These are phyloP conservation scores for Diglossa cyanea DNA, from an alignment of 2,797 vertebrate genomes.

Conservation along the genomic window DNA sequence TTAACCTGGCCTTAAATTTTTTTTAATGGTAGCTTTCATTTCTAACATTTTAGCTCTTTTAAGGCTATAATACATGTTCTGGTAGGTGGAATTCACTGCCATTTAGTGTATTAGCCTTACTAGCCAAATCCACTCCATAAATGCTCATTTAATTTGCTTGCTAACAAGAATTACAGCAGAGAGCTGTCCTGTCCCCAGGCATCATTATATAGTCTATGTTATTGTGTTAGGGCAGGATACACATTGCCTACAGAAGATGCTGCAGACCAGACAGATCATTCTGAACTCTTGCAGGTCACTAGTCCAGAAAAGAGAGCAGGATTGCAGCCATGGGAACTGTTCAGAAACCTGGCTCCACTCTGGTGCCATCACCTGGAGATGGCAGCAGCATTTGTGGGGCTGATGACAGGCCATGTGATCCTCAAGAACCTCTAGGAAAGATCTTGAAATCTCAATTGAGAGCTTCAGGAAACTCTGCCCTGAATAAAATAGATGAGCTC, in stretches of 20 bases:
- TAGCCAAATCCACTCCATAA: background rate
- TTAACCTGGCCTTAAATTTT: constrained; percentile 70
- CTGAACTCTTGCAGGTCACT: background rate
- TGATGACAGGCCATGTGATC: background rate
- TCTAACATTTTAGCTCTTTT: constrained; percentile 34
- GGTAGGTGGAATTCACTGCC: background rate
- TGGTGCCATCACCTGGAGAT: background rate
- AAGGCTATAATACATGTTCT: background rate
- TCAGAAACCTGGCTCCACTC: background rate
- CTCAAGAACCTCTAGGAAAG: background rate
- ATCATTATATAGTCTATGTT: background rate
- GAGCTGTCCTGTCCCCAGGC: background rate
- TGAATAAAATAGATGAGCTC: background rate
- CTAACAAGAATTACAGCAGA: background rate
- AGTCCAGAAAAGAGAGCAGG: background rate
- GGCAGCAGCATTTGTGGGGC: background rate
- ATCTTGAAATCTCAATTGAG: background rate
- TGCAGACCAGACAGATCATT: background rate
- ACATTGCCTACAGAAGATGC: background rate
- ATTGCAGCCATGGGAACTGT: background rate
- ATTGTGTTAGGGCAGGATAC: background rate
- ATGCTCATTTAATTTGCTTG: background rate
- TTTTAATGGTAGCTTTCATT: constrained; percentile 39
- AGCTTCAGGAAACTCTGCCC: background rate
- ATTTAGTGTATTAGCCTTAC: background rate